phyloP scores from a whole-genome alignment of 2,113 vertebrate genomes.

The Seriola rivoliana region DNA sequence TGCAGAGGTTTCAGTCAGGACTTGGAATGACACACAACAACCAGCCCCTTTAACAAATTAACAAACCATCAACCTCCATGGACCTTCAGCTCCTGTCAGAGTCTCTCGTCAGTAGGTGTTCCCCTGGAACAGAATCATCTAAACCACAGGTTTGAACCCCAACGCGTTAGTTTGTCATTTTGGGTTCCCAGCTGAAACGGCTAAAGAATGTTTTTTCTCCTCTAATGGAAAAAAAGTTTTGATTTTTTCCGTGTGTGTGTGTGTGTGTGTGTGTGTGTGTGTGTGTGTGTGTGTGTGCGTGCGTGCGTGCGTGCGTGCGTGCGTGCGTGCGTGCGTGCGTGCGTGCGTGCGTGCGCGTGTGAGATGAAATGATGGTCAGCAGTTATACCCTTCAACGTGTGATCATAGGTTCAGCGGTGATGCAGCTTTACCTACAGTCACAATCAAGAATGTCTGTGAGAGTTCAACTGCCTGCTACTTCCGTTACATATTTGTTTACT shows the following conservation, averaged over 20 bases:
- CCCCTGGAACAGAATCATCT: slow-evolving; percentile 5
- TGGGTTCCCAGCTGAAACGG: not conserved
- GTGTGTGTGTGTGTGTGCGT: too few relatives aligned
- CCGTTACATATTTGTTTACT: not conserved
- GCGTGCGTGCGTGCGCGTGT: not conserved
- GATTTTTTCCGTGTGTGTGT: too few relatives aligned
- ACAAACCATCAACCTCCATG: slow-evolving; percentile 31
- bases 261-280: too few relatives aligned
- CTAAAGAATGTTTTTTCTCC: not conserved
- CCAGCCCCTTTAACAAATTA: slow-evolving; percentile 60
- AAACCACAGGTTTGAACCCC: slow-evolving; percentile 24
- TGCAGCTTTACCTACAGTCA: not conserved
- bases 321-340: too few relatives aligned
- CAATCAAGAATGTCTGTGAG: not conserved
- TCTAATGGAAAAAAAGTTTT: not conserved
- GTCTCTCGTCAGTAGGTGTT: slow-evolving; percentile 25
- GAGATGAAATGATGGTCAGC: not conserved
- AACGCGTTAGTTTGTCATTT: not conserved
- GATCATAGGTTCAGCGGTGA: not conserved
- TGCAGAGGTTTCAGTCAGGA: slow-evolving; percentile 63
- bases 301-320: too few relatives aligned
- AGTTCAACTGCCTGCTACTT: not conserved
- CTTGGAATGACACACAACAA: slow-evolving; percentile 66
- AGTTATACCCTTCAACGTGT: not conserved
- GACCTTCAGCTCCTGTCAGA: slow-evolving; percentile 21